Conservation (phyloP, 92 coral and sea anemone genomes). For the Palythoa grandis region DNA sequence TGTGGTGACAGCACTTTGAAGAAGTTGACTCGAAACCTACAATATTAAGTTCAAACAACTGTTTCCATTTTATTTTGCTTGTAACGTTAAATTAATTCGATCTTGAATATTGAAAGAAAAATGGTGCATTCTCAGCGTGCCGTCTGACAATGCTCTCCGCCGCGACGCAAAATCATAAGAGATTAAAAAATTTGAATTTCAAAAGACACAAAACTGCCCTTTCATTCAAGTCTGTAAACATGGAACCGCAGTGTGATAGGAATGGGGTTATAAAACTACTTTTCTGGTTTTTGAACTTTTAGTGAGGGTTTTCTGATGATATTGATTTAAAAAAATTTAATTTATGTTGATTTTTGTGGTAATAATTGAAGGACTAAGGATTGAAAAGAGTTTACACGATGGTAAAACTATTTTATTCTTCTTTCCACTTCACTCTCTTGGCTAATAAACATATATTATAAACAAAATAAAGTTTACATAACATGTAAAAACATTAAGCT, state of each 20-base stretch:
- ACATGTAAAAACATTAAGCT: too few species aligned
- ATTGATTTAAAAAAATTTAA: too few species aligned
- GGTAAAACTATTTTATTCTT: too few species aligned
- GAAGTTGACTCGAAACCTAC: too few species aligned
- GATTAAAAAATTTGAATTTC: conserved; percentile 14
- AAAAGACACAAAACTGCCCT: neutral
- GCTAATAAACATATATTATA: too few species aligned
- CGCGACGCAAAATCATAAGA: conserved; percentile 5
- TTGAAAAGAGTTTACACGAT: too few species aligned
- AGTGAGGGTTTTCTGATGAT: neutral
- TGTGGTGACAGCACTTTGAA: too few species aligned
- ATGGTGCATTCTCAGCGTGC: neutral
- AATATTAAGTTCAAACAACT: neutral
- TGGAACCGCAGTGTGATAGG: conserved; percentile 7
- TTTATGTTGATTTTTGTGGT: too few species aligned
- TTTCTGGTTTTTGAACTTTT: neutral
- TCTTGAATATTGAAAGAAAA: neutral
- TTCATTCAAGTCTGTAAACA: neutral
- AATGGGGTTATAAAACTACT: neutral
- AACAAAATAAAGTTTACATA: too few species aligned
- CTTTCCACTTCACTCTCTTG: too few species aligned
- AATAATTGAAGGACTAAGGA: too few species aligned
- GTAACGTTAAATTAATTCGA: neutral
- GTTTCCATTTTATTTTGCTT: neutral
- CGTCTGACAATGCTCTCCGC: neutral